These are phyloP conservation scores for Equus quagga DNA, from an alignment of 2,113 vertebrate species.

Conservation along the genomic window DNA sequence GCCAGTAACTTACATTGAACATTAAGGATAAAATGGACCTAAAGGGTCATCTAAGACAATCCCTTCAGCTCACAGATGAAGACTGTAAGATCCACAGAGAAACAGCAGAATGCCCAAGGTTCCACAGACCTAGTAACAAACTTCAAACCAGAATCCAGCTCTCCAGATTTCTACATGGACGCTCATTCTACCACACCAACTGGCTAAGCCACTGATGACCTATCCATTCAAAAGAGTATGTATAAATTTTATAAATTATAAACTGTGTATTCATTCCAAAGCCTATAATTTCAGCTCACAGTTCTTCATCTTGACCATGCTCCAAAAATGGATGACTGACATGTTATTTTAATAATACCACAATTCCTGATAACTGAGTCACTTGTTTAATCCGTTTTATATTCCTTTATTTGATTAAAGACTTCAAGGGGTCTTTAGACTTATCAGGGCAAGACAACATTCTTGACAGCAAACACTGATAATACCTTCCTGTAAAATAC, in stretches of 20 bases:
- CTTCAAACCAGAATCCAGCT: not conserved
- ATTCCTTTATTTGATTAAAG: not conserved
- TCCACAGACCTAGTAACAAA: not conserved
- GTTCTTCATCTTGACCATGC: not conserved
- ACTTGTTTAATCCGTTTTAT: conserved; percentile 14
- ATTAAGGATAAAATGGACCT: not conserved
- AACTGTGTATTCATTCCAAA: not conserved
- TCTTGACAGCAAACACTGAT: not conserved
- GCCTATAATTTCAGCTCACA: not conserved
- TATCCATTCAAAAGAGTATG: not conserved
- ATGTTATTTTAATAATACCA: not conserved
- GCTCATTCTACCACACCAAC: not conserved
- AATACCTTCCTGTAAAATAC: not conserved
- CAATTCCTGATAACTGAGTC: not conserved
- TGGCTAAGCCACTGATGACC: not conserved
- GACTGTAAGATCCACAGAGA: not conserved
- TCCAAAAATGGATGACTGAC: not conserved
- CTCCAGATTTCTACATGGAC: not conserved
- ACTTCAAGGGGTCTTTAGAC: not conserved
- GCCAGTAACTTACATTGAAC: not conserved
- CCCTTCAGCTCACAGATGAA: not conserved
- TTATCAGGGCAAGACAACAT: not conserved
- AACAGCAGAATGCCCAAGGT: not conserved
- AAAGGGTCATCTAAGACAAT: not conserved
- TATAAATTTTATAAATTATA: not conserved